Base-by-base conservation (phyloP, 2,888 invertebrate species). In the Calameuta pallipes region DNA sequence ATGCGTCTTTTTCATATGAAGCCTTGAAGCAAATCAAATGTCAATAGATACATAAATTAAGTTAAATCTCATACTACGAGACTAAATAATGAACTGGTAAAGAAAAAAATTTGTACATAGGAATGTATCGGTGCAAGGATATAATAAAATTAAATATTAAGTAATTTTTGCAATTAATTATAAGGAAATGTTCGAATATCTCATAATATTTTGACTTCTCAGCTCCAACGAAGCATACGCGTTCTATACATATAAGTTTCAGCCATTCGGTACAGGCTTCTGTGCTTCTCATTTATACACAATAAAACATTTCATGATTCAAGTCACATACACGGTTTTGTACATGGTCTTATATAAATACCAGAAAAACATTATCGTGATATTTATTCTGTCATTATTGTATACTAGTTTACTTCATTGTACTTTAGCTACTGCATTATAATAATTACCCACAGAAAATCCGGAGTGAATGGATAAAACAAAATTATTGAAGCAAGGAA, bases 311-410 rank as follows among this genome's bases (percentile, higher is more conserved):
- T 74, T 74, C 30, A 30, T 69, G 74, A 73, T 74, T 13, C 69
- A 30, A 74, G 36, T 77, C 74, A 74, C 15, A 74, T 74, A 36
- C 35, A 74, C 69, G 73, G 68, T 36, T 77, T 77, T 77, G 77
- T 77, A 77, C 74, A 74, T 74, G 56, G n/a, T 69, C 69, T 77
- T n/a, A 6, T 23, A 77, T 33, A 77, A 56, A 13, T 30, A 11
- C 13, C 30, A 41, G 33, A 37, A 15, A 30, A 37, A 30, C 11
- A 36, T 68, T 75, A 56, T 56, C 23, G 1, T 56, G 23, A 56
- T 56, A 56, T 9, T 56, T 56, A 56, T 56, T 56, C 23, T 56
- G 56, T 15, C 56, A 56, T 23, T 56, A 56, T 56, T 56, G 56
- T 56, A 56, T 56, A 56, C 56, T 30, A 23, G 12, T 34, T 15